A percentile compares a stretch with the other conserved stretches of the same genome.
phyloP scores from a whole-genome alignment of 2,888 invertebrate species.

The Panopea generosa region DNA sequence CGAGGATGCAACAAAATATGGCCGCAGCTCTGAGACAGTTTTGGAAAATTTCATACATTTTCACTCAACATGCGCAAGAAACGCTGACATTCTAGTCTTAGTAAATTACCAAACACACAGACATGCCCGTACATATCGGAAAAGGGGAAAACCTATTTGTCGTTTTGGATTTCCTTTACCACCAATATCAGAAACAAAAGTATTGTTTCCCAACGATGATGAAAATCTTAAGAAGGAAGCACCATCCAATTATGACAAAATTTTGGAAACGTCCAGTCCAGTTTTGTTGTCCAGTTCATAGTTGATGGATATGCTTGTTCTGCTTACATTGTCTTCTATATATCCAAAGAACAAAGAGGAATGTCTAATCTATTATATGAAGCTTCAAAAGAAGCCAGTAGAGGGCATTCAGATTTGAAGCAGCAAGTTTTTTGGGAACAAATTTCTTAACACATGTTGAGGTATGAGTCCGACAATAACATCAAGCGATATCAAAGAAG shows the following conservation, averaged over 20 bases:
- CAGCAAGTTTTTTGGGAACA: constrained; percentile 39
- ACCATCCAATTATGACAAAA: constrained; percentile 24
- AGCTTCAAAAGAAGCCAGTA: constrained; percentile 32
- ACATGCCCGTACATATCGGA: constrained; percentile 44
- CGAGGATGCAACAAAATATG: constrained; percentile 11
- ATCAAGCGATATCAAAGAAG: too few species aligned
- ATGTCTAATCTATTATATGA: constrained; percentile 9
- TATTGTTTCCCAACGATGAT: constrained; percentile 37
- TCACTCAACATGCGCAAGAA: too few species aligned
- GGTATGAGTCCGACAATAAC: constrained; percentile 29
- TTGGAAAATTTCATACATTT: background rate
- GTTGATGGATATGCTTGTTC: constrained; percentile 46
- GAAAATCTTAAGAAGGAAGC: constrained; percentile 15
- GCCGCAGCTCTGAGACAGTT: background rate
- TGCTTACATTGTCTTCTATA: background rate
- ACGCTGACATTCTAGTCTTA: too few species aligned
- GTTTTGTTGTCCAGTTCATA: constrained; percentile 50
- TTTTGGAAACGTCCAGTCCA: constrained; percentile 25
- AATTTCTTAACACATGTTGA: constrained; percentile 36
- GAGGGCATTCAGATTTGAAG: constrained; percentile 14
- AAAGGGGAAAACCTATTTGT: constrained; percentile 19
- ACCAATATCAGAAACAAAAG: constrained; percentile 37
- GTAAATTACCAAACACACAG: constrained; percentile 38
- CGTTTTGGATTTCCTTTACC: constrained; percentile 51
- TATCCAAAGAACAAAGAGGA: constrained; percentile 28